These are phyloP conservation scores for Asarcornis scutulata DNA, from an alignment of 2,113 vertebrate species.

Conservation along the genomic window DNA sequence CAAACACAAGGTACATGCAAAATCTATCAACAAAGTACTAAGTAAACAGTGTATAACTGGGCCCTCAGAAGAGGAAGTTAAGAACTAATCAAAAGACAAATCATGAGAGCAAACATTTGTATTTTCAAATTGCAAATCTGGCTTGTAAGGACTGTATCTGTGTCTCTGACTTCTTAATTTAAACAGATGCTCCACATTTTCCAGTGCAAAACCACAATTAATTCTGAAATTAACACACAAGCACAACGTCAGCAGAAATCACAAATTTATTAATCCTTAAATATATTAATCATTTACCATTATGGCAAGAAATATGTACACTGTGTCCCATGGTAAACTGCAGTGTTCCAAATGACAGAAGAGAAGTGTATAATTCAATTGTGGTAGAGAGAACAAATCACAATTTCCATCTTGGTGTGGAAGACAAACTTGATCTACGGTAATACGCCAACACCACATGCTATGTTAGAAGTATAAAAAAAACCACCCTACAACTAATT, in stretches of 20 bases:
- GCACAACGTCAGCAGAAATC: conserved; percentile 84
- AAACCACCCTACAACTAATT: conserved; percentile 66
- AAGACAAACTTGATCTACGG: conserved; percentile 80
- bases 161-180: neutral
- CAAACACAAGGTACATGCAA: neutral
- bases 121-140: neutral
- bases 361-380: conserved; percentile 65
- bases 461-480: conserved; percentile 75
- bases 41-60: rapidly evolving
- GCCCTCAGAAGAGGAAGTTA: neutral
- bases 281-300: conserved; percentile 87
- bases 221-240: conserved; percentile 53
- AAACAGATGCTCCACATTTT: neutral
- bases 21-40: neutral
- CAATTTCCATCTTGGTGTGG: conserved; percentile 73
- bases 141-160: neutral
- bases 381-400: conserved; percentile 78
- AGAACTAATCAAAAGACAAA: neutral
- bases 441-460: conserved; percentile 81
- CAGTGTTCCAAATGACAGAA: conserved; percentile 80
- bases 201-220: neutral
- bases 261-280: conserved; percentile 91
- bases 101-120: rapidly evolving
- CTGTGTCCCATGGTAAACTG: conserved; percentile 82
- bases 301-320: conserved; percentile 86